Percentiles rank a stretch among this genome's conserved stretches.
Evolutionary conservation across 2,888 invertebrate species (phyloP).

Genomic region (Phlogophora meticulosa): DNA sequence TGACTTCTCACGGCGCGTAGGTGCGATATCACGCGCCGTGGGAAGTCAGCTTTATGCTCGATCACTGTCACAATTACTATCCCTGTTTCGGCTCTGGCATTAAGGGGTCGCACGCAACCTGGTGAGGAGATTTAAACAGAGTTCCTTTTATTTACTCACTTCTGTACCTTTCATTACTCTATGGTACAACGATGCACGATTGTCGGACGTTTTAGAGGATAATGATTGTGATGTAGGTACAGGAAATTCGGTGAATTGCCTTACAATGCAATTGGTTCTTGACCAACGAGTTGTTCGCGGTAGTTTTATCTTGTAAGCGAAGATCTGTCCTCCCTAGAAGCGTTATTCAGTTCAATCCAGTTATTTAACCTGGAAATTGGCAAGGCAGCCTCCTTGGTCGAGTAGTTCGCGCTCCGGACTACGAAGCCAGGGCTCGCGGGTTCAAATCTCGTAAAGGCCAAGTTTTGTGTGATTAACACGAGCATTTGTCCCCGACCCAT

Average conservation of each 20-base stretch:
- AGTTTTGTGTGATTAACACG: too few species aligned
- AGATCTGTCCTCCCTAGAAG: too few species aligned
- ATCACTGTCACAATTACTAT: not conserved
- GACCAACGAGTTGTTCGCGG: not conserved
- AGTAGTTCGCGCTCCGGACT: too few species aligned
- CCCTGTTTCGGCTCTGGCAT: not conserved
- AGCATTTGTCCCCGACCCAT: too few species aligned
- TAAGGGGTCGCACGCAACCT: too few species aligned
- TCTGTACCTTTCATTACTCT: constrained; percentile 7
- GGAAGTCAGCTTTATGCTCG: not conserved
- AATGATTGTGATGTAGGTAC: constrained; percentile 36
- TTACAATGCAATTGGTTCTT: constrained; percentile 26
- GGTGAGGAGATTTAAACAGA: not conserved
- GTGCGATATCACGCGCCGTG: not conserved
- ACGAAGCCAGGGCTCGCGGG: too few species aligned
- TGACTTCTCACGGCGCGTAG: not conserved
- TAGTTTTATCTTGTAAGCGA: too few species aligned
- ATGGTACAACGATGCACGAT: constrained; percentile 10
- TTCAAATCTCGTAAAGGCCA: too few species aligned
- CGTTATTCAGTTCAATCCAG: too few species aligned
- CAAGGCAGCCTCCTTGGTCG: too few species aligned
- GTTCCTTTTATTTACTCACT: not conserved
- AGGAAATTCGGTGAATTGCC: constrained; percentile 50
- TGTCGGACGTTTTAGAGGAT: constrained; percentile 12
- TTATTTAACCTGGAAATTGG: too few species aligned